Evolutionary conservation across 1,140 invertebrate species (phyloP), one percentile per base, ranked within the genome.

Genomic region (Leptinotarsa undecemlineata): DNA sequence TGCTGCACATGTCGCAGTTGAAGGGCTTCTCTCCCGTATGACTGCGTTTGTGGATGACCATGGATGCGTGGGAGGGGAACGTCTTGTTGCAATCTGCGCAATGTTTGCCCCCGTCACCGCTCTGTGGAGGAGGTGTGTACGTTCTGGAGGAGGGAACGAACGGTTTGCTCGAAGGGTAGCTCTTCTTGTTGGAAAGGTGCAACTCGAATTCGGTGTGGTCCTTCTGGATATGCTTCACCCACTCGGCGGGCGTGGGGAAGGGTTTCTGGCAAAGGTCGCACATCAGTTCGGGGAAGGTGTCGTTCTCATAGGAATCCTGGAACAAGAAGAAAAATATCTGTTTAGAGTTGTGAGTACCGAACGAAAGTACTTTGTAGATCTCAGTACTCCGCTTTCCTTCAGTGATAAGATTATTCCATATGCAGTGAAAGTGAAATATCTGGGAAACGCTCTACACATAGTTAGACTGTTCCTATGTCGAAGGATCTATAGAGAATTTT

Each of bases 161-260:
- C 8, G 23, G 66, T 48, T 75, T 70, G 74, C n/a, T 4, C 3
- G 51, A 15, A 15, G 51, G n/a, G 17, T 17, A 68, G 60, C 77
- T 76, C 66, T 71, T 73, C 15, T 70, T 72, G 60, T 77, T 80
- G 23, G 77, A 79, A 15, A 76, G 42, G 47, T 93, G 92, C 84
- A 95, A 85, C 87, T 95, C 93, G 84, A 92, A 90, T 82, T 95
- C 93, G 0, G 93, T 94, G 83, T 95, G 93, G 71, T 92, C 90
- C 75, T 89, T 92, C 82, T 94, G 93, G 84, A 94, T 92, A 77
- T 95, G 93, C 51, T 92, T 89, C 15, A 94, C 93, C 93, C 93
- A 95, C 86, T 94, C 92, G 69, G 90, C 93, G 0, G 93, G 93
- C 71, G 92, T 94, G 26, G 91, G 89, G 86, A 93, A 94, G 81